Conservation (phyloP, 2,113 vertebrate genomes). For the Apaloderma vittatum region DNA sequence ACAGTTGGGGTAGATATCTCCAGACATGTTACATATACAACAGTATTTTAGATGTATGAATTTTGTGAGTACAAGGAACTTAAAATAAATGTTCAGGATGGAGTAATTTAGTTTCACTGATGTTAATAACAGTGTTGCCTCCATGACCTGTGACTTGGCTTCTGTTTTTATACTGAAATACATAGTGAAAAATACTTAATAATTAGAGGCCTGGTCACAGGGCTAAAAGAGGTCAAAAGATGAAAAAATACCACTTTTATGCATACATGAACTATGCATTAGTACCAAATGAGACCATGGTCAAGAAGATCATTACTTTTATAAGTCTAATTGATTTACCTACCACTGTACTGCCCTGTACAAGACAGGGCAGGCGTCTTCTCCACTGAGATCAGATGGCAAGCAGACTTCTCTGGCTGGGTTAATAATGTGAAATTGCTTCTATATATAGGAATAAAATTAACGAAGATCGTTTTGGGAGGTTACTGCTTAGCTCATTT, state of each 20-base stretch:
- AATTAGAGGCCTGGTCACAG: conserved; percentile 55
- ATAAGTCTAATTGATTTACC: conserved; percentile 22
- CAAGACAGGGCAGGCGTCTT: background rate
- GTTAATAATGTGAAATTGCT: background rate
- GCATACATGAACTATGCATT: conserved; percentile 19
- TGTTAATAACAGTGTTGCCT: conserved; percentile 49
- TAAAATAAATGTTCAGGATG: background rate
- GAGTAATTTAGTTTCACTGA: conserved; percentile 60
- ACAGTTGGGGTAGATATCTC: background rate
- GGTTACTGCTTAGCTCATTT: background rate
- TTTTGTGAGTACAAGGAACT: conserved; percentile 30
- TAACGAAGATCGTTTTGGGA: background rate
- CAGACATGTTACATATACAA: background rate
- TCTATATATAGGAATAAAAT: background rate
- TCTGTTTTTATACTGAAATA: conserved; percentile 61
- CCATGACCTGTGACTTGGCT: conserved; percentile 54
- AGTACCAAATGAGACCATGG: background rate
- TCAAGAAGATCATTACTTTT: background rate
- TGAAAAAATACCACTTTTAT: conserved; percentile 44
- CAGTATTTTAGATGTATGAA: background rate
- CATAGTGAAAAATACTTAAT: conserved; percentile 63
- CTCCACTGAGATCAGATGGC: background rate
- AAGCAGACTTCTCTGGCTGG: background rate
- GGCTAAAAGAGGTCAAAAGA: conserved; percentile 44
- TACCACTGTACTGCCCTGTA: background rate